Conservation (phyloP, 2,113 vertebrate genomes). For the Phoxinus phoxinus region DNA sequence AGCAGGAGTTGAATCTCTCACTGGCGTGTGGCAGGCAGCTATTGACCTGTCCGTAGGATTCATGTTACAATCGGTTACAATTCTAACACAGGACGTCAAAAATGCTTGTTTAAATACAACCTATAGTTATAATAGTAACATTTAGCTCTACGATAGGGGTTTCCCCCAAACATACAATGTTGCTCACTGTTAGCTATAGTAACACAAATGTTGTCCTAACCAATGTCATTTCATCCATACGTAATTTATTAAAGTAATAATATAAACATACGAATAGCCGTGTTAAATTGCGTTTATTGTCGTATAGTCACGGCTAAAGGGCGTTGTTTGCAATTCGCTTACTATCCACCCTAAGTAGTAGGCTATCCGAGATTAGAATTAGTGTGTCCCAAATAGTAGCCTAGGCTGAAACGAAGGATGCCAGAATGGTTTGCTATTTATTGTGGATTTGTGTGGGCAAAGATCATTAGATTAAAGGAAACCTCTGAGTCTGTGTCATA, state of each 20-base stretch:
- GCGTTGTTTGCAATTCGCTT: background rate
- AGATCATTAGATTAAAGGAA: background rate
- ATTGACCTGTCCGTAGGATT: background rate
- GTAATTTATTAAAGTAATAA: background rate
- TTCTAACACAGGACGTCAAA: background rate
- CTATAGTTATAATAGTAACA: background rate
- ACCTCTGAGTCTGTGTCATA: background rate
- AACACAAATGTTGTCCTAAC: background rate
- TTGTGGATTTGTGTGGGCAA: background rate
- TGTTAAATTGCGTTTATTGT: background rate
- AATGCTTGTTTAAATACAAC: background rate
- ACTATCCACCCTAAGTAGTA: slow-evolving; percentile 12
- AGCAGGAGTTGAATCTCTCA: background rate
- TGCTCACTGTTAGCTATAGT: background rate
- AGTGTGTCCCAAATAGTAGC: background rate
- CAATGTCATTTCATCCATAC: background rate
- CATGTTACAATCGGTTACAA: background rate
- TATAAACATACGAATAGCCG: background rate
- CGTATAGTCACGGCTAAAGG: background rate
- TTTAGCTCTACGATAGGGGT: background rate
- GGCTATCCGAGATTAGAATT: background rate
- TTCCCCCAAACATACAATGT: background rate
- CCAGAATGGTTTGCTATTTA: background rate
- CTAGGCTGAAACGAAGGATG: background rate
- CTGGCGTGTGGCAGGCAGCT: background rate